Evolutionary conservation across 2,797 vertebrate species (phyloP), one percentile per base, ranked within the genome.

Genomic region (Lophotriccus pileatus): DNA sequence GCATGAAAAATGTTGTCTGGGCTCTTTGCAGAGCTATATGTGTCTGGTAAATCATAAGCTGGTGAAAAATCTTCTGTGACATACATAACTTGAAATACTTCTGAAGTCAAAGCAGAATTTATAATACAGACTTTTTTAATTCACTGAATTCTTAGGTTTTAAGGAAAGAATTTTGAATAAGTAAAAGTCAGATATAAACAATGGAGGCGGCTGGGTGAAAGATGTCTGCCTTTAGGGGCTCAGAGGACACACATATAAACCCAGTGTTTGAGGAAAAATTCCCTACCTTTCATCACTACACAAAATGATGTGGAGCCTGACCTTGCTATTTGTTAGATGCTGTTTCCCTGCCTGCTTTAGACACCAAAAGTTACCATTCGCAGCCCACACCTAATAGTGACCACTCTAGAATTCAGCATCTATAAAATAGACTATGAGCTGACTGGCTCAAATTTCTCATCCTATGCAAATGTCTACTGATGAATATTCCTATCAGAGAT

Each of bases 221-320:
- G 12, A 6, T 1, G 1, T 59, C 2, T 66, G 23, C 32, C 14
- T 7, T 14, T 20, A 27, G 27, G 34, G 69, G 5, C n/a, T 76
- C 36, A 32, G 24, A 52, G 13, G 55, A 75, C 24, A 16, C 34
- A 34, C 12, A 27, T 22, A 37, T 10, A 67, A 70, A 39, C 49
- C 27, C 7, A 25, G 24, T 8, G 18, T 17, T 41, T 36, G 46
- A 67, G 4, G 34, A 72, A 72, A 91, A 74, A 62, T 10, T 25
- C 32, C 23, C 23, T 47, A 25, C 25, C 37, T 84, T 80, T 68
- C 63, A 75, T 7, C 2, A 1, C n/a, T 3, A 1, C 25, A 47
- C 7, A 63, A 56, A 86, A 43, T 7, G 22, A 13, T 17, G 52
- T 7, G 0, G 1, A 73, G 27, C 0, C 3, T 37, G 39, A 43